These are phyloP conservation scores for Phalangium opilio DNA, from an alignment of 2,888 invertebrate species.

Conservation along the genomic window DNA sequence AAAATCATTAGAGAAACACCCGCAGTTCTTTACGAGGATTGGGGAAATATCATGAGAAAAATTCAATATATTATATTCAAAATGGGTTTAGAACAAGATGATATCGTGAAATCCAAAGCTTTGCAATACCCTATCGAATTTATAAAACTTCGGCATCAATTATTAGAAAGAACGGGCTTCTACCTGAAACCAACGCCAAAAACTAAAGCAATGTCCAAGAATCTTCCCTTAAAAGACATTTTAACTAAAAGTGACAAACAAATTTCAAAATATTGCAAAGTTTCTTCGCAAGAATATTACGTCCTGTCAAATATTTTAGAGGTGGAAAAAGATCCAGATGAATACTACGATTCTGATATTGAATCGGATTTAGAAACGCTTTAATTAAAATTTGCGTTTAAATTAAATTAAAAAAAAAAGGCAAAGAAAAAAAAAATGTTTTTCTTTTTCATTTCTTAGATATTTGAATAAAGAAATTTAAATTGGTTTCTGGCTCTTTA, in stretches of 20 bases:
- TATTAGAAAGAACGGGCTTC: slow-evolving; percentile 5
- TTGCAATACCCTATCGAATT: slow-evolving; percentile 8
- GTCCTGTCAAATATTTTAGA: too few relatives aligned
- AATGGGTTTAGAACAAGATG: slow-evolving; percentile 12
- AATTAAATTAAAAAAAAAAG: too few relatives aligned
- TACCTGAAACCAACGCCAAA: not conserved
- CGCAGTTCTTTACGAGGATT: slow-evolving; percentile 9
- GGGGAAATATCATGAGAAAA: slow-evolving; percentile 4
- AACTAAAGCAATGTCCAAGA: slow-evolving; percentile 7
- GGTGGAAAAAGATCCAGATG: too few relatives aligned
- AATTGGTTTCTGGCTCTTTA: too few relatives aligned
- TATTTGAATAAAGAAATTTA: too few relatives aligned
- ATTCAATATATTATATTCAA: slow-evolving; percentile 9
- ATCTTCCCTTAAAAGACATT: slow-evolving; percentile 9
- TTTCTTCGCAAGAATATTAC: too few relatives aligned
- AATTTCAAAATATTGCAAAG: too few relatives aligned
- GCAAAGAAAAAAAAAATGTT: too few relatives aligned
- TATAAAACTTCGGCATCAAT: slow-evolving; percentile 9
- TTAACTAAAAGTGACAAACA: slow-evolving; percentile 3
- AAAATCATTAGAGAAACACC: slow-evolving; percentile 10
- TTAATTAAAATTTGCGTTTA: too few relatives aligned
- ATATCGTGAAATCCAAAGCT: slow-evolving; percentile 11
- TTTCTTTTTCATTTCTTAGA: too few relatives aligned
- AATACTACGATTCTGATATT: too few relatives aligned
- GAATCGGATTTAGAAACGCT: too few relatives aligned